Percentiles rank a stretch among this genome's conserved stretches.
phyloP scores from a whole-genome alignment of 2,888 invertebrate genomes.

The Eupithecia subfuscata region DNA sequence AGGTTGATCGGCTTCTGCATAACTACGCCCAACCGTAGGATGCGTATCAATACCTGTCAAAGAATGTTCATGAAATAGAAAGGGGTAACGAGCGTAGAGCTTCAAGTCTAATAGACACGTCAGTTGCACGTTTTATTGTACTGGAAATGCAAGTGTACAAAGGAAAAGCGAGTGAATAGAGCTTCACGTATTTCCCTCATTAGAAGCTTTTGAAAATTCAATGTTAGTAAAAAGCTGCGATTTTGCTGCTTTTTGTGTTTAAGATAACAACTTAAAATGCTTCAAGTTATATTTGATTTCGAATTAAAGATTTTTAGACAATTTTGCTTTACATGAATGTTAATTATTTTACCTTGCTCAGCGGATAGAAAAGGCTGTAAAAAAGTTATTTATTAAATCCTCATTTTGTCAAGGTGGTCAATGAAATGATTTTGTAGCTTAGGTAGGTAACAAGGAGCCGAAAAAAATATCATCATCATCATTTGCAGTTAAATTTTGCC shows the following conservation, averaged over 20 bases:
- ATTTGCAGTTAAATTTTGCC: background rate
- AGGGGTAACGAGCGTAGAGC: constrained; percentile 28
- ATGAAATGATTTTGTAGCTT: no score
- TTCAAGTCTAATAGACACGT: constrained; percentile 18
- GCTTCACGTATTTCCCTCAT: background rate
- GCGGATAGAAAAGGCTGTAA: background rate
- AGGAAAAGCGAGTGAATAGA: background rate
- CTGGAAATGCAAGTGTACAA: background rate
- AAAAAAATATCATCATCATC: background rate
- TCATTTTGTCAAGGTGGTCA: background rate
- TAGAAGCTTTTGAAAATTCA: background rate
- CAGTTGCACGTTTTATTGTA: background rate
- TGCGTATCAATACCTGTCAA: constrained; percentile 26
- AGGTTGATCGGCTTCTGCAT: background rate
- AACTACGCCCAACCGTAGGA: constrained; percentile 13
- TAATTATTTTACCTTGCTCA: no score
- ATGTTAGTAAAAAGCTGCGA: background rate
- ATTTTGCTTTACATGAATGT: background rate
- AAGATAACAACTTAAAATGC: background rate
- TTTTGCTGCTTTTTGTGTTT: background rate
- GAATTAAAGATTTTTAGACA: background rate
- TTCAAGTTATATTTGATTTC: background rate
- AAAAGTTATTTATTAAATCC: background rate
- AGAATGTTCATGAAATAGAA: constrained; percentile 34
- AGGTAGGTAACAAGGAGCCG: background rate